Evolutionary conservation across 2,888 invertebrate genomes (phyloP).

Genomic region (Brenthis hecate): DNA sequence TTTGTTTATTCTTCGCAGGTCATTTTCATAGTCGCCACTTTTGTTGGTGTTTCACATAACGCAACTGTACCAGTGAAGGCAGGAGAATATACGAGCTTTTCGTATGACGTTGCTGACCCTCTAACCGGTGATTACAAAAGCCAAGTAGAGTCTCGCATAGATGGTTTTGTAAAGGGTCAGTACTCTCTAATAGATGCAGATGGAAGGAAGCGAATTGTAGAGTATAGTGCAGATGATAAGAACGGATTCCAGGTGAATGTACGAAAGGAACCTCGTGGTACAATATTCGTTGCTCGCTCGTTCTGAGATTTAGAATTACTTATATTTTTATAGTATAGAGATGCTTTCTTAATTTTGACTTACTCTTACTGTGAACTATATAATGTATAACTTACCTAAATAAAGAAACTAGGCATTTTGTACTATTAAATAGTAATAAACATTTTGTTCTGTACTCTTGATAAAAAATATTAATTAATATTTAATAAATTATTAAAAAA

Average conservation of each 20-base stretch:
- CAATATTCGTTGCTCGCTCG: constrained; percentile 40
- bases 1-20: constrained; percentile 50
- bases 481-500: too few relatives aligned
- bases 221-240: constrained; percentile 78
- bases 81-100: constrained; percentile 70
- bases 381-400: too few relatives aligned
- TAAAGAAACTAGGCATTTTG: too few relatives aligned
- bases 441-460: too few relatives aligned
- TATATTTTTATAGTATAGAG: too few relatives aligned
- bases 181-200: constrained; percentile 80
- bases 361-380: too few relatives aligned
- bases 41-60: constrained; percentile 65
- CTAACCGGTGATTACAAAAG: constrained; percentile 81
- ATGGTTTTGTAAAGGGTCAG: constrained; percentile 76
- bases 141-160: constrained; percentile 76
- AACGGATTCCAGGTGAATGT: constrained; percentile 82
- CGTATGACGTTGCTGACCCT: constrained; percentile 80
- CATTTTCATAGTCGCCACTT: constrained; percentile 71
- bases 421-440: too few relatives aligned
- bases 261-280: constrained; percentile 67
- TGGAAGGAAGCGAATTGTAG: constrained; percentile 79
- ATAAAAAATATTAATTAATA: too few relatives aligned
- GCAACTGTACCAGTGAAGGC: constrained; percentile 71
- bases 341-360: too few relatives aligned
- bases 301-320: constrained; percentile 25